Evolutionary conservation across 2,888 invertebrate genomes (phyloP).

Genomic region (Drosophila ezoana): DNA sequence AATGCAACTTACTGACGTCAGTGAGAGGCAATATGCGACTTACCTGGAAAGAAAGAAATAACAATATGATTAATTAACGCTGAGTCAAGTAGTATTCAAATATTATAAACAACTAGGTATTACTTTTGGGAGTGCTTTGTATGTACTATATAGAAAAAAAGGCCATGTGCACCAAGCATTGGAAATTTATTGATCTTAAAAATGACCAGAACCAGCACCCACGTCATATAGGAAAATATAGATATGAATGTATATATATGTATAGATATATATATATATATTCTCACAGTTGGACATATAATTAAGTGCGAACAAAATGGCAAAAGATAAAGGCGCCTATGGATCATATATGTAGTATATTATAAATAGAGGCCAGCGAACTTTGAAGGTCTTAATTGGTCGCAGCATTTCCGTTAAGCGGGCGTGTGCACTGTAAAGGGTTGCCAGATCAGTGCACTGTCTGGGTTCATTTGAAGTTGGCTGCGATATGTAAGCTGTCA

Average conservation of each 20-base stretch:
- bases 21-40: slow-evolving; percentile 34
- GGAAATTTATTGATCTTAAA: slow-evolving; percentile 12
- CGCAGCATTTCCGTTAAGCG: slow-evolving; percentile 33
- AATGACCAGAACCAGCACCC: slow-evolving; percentile 38
- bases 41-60: slow-evolving; percentile 60
- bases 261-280: slow-evolving; percentile 16
- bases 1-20: slow-evolving; percentile 53
- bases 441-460: slow-evolving; percentile 34
- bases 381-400: slow-evolving; percentile 45
- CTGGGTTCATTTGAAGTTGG: slow-evolving; percentile 26
- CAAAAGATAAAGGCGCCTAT: slow-evolving; percentile 5
- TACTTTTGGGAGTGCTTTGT: slow-evolving; percentile 4
- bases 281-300: slow-evolving; percentile 49
- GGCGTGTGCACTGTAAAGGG: not conserved
- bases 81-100: slow-evolving; percentile 38
- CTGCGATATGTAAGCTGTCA: slow-evolving; percentile 27
- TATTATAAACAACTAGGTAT: not conserved
- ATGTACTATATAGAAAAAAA: slow-evolving; percentile 3
- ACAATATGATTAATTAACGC: slow-evolving; percentile 49
- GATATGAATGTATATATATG: slow-evolving; percentile 3
- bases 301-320: slow-evolving; percentile 66
- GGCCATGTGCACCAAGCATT: slow-evolving; percentile 13
- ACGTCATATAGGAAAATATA: slow-evolving; percentile 33
- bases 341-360: slow-evolving; percentile 8
- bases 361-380: slow-evolving; percentile 31